A percentile compares a stretch with the other conserved stretches of the same genome.
These are phyloP conservation scores for Drosophila formosana DNA, from an alignment of 2,888 invertebrate genomes.

Conservation along the genomic window DNA sequence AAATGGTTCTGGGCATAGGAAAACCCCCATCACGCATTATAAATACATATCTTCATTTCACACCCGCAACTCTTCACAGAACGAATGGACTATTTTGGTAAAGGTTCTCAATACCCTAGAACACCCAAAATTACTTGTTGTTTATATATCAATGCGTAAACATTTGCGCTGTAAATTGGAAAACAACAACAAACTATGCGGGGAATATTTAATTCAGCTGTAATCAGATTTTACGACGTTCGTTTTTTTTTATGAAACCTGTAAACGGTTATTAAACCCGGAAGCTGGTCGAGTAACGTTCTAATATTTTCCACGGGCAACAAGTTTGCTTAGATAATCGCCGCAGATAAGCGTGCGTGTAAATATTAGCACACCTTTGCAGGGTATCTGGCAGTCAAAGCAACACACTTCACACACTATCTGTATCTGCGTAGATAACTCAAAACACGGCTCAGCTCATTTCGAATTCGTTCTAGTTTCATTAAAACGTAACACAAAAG, in stretches of 20 bases:
- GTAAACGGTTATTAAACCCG: constrained; percentile 15
- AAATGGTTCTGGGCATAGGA: constrained; percentile 19
- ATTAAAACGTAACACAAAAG: constrained; percentile 48
- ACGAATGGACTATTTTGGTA: constrained; percentile 46
- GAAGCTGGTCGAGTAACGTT: background rate
- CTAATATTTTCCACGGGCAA: constrained; percentile 1
- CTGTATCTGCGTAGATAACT: constrained; percentile 26
- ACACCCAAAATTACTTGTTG: background rate
- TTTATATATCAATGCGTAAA: too few species aligned
- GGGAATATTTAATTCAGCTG: background rate
- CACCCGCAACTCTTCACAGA: constrained; percentile 55
- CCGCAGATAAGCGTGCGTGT: background rate
- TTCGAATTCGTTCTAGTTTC: constrained; percentile 73
- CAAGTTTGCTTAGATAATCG: background rate
- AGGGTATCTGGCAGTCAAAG: background rate
- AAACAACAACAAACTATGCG: background rate
- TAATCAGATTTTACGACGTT: constrained; percentile 2
- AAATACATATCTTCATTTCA: constrained; percentile 37
- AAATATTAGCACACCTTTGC: constrained; percentile 11
- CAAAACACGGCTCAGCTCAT: constrained; percentile 40
- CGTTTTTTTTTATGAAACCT: constrained; percentile 6
- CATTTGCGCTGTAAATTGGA: background rate
- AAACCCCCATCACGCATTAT: constrained; percentile 22
- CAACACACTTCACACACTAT: constrained; percentile 14
- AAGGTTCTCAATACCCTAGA: constrained; percentile 19